Conservation (phyloP, 1,140 invertebrate species). For the Drosophila lini region DNA sequence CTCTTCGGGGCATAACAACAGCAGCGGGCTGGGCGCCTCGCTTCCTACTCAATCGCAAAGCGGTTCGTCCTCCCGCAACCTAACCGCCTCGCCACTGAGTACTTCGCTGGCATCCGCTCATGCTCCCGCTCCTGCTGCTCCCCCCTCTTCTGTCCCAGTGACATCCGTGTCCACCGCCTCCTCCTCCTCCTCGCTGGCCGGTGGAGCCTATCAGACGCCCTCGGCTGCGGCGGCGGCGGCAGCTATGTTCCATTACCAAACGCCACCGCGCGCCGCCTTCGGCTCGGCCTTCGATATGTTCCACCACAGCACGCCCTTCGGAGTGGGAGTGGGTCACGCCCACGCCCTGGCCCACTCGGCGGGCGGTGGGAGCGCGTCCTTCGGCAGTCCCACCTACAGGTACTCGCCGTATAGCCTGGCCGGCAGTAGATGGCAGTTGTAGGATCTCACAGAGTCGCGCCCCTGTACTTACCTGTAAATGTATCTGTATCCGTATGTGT, state of each 20-base stretch:
- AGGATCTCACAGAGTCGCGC: slow-evolving; percentile 50
- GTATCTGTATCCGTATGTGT: slow-evolving; percentile 43
- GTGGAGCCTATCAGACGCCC: slow-evolving; percentile 77
- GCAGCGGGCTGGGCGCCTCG: slow-evolving; percentile 78
- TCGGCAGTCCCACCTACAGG: slow-evolving; percentile 82
- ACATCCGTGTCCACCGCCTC: slow-evolving; percentile 19
- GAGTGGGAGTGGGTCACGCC: slow-evolving; percentile 65
- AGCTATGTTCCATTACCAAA: slow-evolving; percentile 82
- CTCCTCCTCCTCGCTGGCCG: slow-evolving; percentile 46
- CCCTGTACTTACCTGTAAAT: slow-evolving; percentile 38
- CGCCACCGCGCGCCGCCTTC: slow-evolving; percentile 77
- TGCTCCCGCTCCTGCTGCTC: slow-evolving; percentile 9
- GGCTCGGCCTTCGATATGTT: slow-evolving; percentile 84
- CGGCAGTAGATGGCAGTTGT: slow-evolving; percentile 84
- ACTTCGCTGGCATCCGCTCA: slow-evolving; percentile 40
- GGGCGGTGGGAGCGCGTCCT: slow-evolving; percentile 56
- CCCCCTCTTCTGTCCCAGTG: slow-evolving; percentile 11
- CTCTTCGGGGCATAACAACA: slow-evolving; percentile 63
- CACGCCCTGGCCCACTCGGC: slow-evolving; percentile 36
- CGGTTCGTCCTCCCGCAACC: slow-evolving; percentile 71
- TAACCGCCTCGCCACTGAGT: slow-evolving; percentile 72
- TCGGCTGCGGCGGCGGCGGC: slow-evolving; percentile 52
- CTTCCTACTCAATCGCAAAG: slow-evolving; percentile 77
- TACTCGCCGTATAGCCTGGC: slow-evolving; percentile 81
- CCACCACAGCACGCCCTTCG: slow-evolving; percentile 83